phyloP scores from a whole-genome alignment of 2,888 invertebrate species.

The Dynastes grantii region DNA sequence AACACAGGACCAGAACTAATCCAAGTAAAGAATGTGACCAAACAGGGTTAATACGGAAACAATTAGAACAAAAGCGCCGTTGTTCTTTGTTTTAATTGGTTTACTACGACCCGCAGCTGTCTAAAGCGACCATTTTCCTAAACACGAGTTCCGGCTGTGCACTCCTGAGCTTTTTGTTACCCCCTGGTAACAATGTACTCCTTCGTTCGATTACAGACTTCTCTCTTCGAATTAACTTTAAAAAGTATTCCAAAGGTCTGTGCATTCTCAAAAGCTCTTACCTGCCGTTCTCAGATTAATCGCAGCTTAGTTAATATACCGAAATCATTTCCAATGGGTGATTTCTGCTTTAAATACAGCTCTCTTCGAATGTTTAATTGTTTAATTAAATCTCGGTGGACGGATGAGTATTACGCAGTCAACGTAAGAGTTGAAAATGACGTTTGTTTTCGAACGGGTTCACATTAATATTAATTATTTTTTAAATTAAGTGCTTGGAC shows the following conservation, averaged over 20 bases:
- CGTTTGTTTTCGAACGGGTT: conserved; percentile 36
- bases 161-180: conserved; percentile 57
- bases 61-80: conserved; percentile 63
- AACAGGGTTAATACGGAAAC: conserved; percentile 62
- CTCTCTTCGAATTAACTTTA: conserved; percentile 54
- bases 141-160: conserved; percentile 55
- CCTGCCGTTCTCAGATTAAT: neutral
- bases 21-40: conserved; percentile 61
- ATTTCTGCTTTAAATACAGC: conserved; percentile 48
- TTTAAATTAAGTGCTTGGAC: conserved; percentile 30
- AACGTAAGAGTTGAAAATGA: conserved; percentile 17
- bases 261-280: conserved; percentile 1
- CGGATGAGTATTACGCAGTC: neutral
- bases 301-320: neutral
- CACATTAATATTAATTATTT: conserved; percentile 42
- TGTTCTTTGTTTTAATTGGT: conserved; percentile 65
- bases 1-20: conserved; percentile 58
- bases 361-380: conserved; percentile 47
- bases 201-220: conserved; percentile 56
- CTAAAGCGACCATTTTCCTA: conserved; percentile 61
- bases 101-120: conserved; percentile 62
- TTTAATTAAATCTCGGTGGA: conserved; percentile 36
- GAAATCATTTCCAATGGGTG: conserved; percentile 18
- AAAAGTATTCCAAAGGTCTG: conserved; percentile 29
- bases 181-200: conserved; percentile 61